Percentiles rank a stretch among this genome's conserved stretches.
Conservation (phyloP, 1,140 invertebrate species). For the Cardiocondyla obscurior region DNA sequence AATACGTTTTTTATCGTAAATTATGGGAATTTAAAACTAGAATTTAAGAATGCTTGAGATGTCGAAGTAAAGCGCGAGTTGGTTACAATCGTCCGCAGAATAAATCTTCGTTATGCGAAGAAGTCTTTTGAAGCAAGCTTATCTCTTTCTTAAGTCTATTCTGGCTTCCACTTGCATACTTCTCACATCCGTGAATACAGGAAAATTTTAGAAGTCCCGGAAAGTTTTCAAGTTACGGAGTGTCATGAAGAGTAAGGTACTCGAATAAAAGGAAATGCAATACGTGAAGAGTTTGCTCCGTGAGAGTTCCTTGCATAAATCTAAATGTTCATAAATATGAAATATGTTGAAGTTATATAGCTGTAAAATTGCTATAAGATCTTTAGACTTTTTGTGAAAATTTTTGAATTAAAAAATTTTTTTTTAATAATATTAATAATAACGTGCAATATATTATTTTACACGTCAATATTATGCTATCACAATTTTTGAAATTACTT, state of each 20-base stretch:
- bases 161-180: conserved; percentile 24
- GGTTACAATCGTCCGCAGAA: conserved; percentile 9
- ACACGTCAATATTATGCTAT: too few species aligned
- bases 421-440: too few species aligned
- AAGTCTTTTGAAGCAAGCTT: conserved; percentile 48
- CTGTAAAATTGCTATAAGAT: not conserved
- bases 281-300: conserved; percentile 15
- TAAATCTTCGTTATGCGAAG: conserved; percentile 34
- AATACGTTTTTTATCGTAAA: not conserved
- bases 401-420: not conserved
- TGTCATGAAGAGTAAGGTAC: conserved; percentile 42
- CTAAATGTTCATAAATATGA: not conserved
- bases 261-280: conserved; percentile 30
- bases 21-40: conserved; percentile 3
- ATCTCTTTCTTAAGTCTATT: conserved; percentile 43
- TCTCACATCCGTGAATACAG: conserved; percentile 3
- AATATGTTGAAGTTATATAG: not conserved
- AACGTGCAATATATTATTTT: too few species aligned
- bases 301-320: not conserved
- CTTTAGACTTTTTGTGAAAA: not conserved
- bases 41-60: not conserved
- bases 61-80: not conserved
- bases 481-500: not conserved
- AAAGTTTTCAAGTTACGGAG: conserved; percentile 33
- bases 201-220: conserved; percentile 31